These are phyloP conservation scores for Typhlichthys eigenmanni DNA, from an alignment of 2,797 vertebrate species.

Conservation along the genomic window DNA sequence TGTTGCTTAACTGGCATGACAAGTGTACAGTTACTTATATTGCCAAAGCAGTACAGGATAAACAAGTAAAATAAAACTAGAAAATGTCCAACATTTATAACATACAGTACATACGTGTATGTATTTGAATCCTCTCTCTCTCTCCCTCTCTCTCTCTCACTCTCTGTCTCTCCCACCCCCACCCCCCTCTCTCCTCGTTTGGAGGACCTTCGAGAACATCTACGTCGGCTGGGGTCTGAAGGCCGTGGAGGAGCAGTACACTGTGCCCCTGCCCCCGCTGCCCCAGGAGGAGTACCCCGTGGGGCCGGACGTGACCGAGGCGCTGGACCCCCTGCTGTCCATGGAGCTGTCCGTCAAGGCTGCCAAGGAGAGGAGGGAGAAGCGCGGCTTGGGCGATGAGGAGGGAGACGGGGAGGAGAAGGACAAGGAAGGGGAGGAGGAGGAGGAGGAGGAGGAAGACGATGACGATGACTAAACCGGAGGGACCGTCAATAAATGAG, in stretches of 20 bases:
- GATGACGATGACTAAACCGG: background rate
- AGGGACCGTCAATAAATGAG: too few relatives aligned
- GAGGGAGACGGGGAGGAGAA: slow-evolving; percentile 68
- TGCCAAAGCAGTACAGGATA: too few relatives aligned
- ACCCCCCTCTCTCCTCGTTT: slow-evolving; percentile 6
- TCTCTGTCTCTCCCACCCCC: slow-evolving; percentile 2
- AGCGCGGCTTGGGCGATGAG: slow-evolving; percentile 34
- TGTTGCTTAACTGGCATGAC: too few relatives aligned
- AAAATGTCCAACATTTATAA: background rate
- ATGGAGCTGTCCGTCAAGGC: slow-evolving; percentile 82
- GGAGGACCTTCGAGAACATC: slow-evolving; percentile 91
- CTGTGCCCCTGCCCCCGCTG: slow-evolving; percentile 65
- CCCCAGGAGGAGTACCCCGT: slow-evolving; percentile 81
- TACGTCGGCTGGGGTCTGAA: slow-evolving; percentile 95
- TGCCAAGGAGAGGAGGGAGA: slow-evolving; percentile 63
- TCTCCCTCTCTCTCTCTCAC: too few relatives aligned
- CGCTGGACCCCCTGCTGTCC: slow-evolving; percentile 81
- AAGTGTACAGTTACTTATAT: too few relatives aligned
- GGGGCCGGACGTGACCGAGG: slow-evolving; percentile 82
- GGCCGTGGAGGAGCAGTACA: slow-evolving; percentile 78
- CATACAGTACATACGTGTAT: background rate
- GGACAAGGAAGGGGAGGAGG: slow-evolving; percentile 78
- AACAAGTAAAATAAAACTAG: too few relatives aligned
- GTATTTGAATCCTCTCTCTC: slow-evolving; percentile 8
- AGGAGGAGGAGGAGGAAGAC: slow-evolving; percentile 21